phyloP scores from a whole-genome alignment of 2,797 vertebrate genomes.

The Chromobotia macracanthus region DNA sequence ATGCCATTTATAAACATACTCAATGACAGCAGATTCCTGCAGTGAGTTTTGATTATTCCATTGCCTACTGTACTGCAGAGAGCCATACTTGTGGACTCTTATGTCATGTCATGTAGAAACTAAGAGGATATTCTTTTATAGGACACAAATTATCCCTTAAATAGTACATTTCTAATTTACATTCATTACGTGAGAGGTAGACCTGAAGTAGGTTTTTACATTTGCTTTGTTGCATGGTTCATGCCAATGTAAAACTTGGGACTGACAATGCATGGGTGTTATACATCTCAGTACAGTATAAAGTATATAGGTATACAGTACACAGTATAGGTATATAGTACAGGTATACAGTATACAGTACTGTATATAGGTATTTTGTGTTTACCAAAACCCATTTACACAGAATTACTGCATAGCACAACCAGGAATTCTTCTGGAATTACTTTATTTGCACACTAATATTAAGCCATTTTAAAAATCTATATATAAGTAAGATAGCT shows the following conservation, averaged over 20 bases:
- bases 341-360: no score
- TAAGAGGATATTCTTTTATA: no score
- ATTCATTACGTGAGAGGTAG: slow-evolving; percentile 8
- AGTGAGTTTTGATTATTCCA: background rate
- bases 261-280: no score
- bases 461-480: background rate
- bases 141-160: no score
- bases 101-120: slow-evolving; percentile 21
- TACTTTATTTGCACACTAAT: background rate
- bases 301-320: no score
- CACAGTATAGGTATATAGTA: no score
- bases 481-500: background rate
- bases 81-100: slow-evolving; percentile 7
- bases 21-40: slow-evolving; percentile 23
- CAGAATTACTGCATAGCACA: background rate
- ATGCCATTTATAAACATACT: slow-evolving; percentile 15
- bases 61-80: slow-evolving; percentile 16
- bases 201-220: background rate
- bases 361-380: no score
- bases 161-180: background rate
- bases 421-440: background rate
- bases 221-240: no score
- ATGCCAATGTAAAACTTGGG: no score
- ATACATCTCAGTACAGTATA: no score
- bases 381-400: background rate